Base-by-base conservation (phyloP, 2,888 invertebrate species). In the Stenodema calcarata region DNA sequence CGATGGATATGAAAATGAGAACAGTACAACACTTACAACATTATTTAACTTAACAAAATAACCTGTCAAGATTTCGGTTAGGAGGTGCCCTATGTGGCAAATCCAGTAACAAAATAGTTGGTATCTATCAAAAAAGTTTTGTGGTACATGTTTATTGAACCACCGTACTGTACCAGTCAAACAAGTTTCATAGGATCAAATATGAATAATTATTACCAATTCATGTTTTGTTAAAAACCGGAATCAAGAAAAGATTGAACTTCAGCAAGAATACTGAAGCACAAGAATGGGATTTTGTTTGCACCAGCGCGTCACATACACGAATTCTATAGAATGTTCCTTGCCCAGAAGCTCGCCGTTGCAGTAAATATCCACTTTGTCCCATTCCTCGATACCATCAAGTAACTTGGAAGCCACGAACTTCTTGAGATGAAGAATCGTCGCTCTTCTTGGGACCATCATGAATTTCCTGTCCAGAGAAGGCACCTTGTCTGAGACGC, bases 251-350 rank as follows among this genome's bases (percentile, higher is more conserved):
- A 50, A 50, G n/a, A n/a, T n/a, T 4, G 50, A 50, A 50, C 18
- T 30, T 73, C 18, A 42, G 44, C n/a, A 78, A 41, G 82, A 62
- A 47, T 97, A 97, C 91, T 97, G 97, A 90, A 97, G 92, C 89
- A 96, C 93, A 87, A 97, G 92, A 1, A 97, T 97, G 80, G 97
- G 97, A 91, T 97, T 97, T 88, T 98, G 95, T 92, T 97, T 97
- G 92, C 99, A 94, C 98, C 99, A 99, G 90, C 99, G 93, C 44
- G 99, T 99, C 70, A 98, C 97, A 90, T 96, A 97, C 42, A 99
- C 98, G 92, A 99, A 99, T 92, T 99, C 99, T 89, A 99, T 93
- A 79, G 99, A 99, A 91, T 99, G 99, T 91, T 99, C 99, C 92
- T 99, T 99, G 88, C 99, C 99, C 91, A 99, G 92, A 89, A 99